Evolutionary conservation across 2,888 invertebrate species (phyloP).

Genomic region (Hydraecia micacea): DNA sequence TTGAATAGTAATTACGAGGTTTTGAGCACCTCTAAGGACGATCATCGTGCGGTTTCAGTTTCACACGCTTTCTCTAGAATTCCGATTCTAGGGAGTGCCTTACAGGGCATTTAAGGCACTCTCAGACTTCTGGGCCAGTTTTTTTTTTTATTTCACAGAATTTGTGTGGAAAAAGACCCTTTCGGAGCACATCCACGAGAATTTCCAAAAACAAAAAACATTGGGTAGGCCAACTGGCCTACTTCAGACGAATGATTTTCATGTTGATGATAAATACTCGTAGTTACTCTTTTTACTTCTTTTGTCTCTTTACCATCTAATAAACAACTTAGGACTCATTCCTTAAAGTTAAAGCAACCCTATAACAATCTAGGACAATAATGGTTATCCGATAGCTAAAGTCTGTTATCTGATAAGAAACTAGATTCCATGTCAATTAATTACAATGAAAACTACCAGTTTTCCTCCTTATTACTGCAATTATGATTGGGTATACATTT

Average conservation of each 20-base stretch:
- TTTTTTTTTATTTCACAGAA: neutral
- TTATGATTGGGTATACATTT: slow-evolving; percentile 7
- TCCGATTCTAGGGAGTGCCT: neutral
- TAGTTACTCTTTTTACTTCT: neutral
- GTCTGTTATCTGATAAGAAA: slow-evolving; percentile 33
- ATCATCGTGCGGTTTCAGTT: neutral
- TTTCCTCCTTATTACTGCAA: slow-evolving; percentile 13
- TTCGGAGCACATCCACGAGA: neutral
- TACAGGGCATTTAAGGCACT: neutral
- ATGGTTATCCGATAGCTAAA: slow-evolving; percentile 27
- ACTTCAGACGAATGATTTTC: neutral
- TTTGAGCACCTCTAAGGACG: neutral
- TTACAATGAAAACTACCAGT: slow-evolving; percentile 14
- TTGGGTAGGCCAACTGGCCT: neutral
- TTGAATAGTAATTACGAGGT: neutral
- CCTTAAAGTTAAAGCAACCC: slow-evolving; percentile 1
- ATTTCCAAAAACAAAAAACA: neutral
- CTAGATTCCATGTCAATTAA: slow-evolving; percentile 16
- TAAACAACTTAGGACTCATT: neutral
- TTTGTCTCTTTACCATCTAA: neutral
- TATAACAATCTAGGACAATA: slow-evolving; percentile 25
- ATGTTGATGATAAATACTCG: neutral
- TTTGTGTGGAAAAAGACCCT: neutral
- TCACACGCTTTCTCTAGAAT: neutral
- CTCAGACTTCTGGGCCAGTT: too few relatives aligned